Evolutionary conservation across 2,113 vertebrate genomes (phyloP).

Genomic region (Percina caprodes): DNA sequence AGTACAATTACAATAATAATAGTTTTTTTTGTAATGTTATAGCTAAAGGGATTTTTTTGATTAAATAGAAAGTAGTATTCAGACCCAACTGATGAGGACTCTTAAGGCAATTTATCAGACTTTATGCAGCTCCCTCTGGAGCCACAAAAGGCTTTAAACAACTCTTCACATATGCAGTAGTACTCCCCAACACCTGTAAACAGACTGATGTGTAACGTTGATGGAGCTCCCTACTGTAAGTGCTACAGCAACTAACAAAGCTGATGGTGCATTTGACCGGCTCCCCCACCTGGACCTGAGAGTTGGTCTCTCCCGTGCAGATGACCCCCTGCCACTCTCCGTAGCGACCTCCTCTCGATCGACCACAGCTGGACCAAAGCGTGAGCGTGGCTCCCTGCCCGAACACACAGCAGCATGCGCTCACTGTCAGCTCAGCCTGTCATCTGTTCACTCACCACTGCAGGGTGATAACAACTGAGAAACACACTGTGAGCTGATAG

Average conservation of each 20-base stretch:
- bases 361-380: slow-evolving; percentile 94
- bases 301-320: slow-evolving; percentile 92
- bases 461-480: slow-evolving; percentile 37
- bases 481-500: slow-evolving; percentile 21
- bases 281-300: slow-evolving; percentile 90
- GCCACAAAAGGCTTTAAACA: no score
- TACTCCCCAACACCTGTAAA: neutral
- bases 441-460: slow-evolving; percentile 50
- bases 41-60: neutral
- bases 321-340: slow-evolving; percentile 97
- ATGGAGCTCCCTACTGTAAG: no score
- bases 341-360: slow-evolving; percentile 90
- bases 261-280: no score
- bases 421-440: slow-evolving; percentile 53
- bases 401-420: slow-evolving; percentile 58
- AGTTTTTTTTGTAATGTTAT: neutral
- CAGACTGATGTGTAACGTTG: neutral
- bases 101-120: neutral
- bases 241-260: neutral
- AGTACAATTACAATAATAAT: neutral
- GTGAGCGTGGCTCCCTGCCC: slow-evolving; percentile 93
- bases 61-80: no score
- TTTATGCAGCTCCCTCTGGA: no score
- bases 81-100: neutral
- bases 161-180: neutral